Evolutionary conservation across 2,113 vertebrate genomes (phyloP).

Genomic region (Tenrec ecaudatus): DNA sequence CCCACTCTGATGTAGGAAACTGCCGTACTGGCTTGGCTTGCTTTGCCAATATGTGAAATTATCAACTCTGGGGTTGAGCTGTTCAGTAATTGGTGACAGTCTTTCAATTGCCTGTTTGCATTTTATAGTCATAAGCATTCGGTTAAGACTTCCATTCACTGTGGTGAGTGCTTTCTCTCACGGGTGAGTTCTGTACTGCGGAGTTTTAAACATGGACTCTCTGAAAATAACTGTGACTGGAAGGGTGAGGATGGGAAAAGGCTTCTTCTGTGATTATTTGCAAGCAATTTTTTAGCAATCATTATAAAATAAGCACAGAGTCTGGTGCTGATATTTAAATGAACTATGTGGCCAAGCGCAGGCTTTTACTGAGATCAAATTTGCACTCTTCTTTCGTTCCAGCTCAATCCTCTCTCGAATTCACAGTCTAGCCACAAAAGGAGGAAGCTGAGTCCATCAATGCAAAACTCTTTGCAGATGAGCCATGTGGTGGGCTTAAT

Average conservation of each 20-base stretch:
- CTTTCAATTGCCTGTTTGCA: background rate
- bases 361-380: background rate
- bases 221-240: background rate
- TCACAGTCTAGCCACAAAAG: background rate
- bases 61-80: background rate
- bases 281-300: background rate
- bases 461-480: background rate
- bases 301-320: background rate
- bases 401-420: too few species aligned
- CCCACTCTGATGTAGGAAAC: background rate
- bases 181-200: background rate
- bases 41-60: background rate
- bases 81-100: background rate
- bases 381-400: rapidly evolving
- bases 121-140: background rate
- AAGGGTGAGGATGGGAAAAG: background rate
- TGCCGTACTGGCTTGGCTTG: background rate
- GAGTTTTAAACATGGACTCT: background rate
- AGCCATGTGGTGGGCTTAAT: background rate
- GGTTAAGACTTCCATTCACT: too few species aligned
- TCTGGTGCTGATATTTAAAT: background rate
- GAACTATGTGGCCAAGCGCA: rapidly evolving
- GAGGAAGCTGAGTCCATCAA: too few species aligned
- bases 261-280: too few species aligned
- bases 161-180: background rate